A percentile compares a stretch with the other conserved stretches of the same genome.
phyloP scores from a whole-genome alignment of 2,888 invertebrate genomes.

The Petrolisthes manimaculis region DNA sequence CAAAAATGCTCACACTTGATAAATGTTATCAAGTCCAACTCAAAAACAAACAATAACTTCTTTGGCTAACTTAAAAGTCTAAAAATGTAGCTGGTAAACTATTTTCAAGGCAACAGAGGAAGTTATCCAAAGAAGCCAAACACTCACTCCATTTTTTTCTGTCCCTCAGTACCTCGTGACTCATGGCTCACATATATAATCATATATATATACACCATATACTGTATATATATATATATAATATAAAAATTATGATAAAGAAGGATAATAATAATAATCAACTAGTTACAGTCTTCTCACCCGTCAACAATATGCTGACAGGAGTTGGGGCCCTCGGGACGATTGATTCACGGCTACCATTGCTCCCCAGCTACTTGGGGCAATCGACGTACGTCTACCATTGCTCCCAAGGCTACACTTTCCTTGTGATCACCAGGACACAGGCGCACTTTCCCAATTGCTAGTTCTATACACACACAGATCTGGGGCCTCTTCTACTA shows the following conservation, averaged over 20 bases:
- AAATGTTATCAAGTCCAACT: constrained; percentile 57
- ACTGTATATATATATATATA: not conserved
- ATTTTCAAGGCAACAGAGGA: constrained; percentile 41
- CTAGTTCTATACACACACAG: constrained; percentile 60
- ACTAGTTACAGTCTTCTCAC: constrained; percentile 45
- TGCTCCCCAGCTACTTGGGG: constrained; percentile 21
- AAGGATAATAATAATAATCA: constrained; percentile 40
- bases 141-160: constrained; percentile 22
- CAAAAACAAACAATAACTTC: constrained; percentile 58
- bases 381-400: too few species aligned
- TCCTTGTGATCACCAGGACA: constrained; percentile 44
- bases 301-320: constrained; percentile 54
- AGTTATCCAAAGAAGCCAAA: constrained; percentile 53
- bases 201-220: constrained; percentile 27
- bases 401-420: too few species aligned
- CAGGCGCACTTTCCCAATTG: constrained; percentile 47
- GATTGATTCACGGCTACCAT: constrained; percentile 48
- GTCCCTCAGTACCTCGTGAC: constrained; percentile 28
- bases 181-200: constrained; percentile 15
- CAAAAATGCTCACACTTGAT: constrained; percentile 54
- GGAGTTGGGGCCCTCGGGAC: constrained; percentile 37
- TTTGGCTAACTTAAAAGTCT: constrained; percentile 55
- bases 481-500: constrained; percentile 51
- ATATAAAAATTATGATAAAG: constrained; percentile 33
- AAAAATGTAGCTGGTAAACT: constrained; percentile 42